Conservation (phyloP, 1,140 invertebrate species). For the Camponotus floridanus region DNA sequence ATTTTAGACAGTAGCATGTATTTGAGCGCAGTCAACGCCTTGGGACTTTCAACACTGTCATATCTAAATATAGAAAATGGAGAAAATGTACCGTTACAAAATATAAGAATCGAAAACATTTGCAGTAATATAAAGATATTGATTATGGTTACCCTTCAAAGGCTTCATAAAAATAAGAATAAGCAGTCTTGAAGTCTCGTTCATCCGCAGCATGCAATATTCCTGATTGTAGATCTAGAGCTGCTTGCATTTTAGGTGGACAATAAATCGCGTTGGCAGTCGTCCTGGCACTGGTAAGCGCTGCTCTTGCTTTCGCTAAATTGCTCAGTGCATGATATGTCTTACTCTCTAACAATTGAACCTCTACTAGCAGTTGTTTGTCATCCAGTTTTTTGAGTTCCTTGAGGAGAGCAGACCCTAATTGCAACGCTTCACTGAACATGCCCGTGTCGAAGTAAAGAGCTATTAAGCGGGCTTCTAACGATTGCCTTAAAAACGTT, state of each 20-base stretch:
- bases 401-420: slow-evolving; percentile 94
- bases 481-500: slow-evolving; percentile 98
- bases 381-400: slow-evolving; percentile 99
- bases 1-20: slow-evolving; percentile 99
- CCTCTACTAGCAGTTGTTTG: slow-evolving; percentile 99
- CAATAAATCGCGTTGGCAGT: slow-evolving; percentile 99
- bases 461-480: slow-evolving; percentile 97
- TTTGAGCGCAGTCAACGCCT: slow-evolving; percentile 97
- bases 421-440: slow-evolving; percentile 94
- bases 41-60: slow-evolving; percentile 97
- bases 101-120: neutral
- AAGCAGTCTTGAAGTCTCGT: slow-evolving; percentile 99
- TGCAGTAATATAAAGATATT: neutral
- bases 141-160: slow-evolving; percentile 93
- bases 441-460: slow-evolving; percentile 97
- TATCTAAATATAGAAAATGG: slow-evolving; percentile 86
- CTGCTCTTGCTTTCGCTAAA: slow-evolving; percentile 98
- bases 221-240: slow-evolving; percentile 98
- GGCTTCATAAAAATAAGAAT: slow-evolving; percentile 99
- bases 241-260: slow-evolving; percentile 98
- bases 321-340: slow-evolving; percentile 99
- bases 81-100: neutral
- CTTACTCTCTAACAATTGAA: slow-evolving; percentile 98
- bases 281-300: slow-evolving; percentile 98
- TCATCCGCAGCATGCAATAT: slow-evolving; percentile 99